These are phyloP conservation scores for Cataglyphis livida DNA, from an alignment of 2,888 invertebrate species.

Conservation along the genomic window DNA sequence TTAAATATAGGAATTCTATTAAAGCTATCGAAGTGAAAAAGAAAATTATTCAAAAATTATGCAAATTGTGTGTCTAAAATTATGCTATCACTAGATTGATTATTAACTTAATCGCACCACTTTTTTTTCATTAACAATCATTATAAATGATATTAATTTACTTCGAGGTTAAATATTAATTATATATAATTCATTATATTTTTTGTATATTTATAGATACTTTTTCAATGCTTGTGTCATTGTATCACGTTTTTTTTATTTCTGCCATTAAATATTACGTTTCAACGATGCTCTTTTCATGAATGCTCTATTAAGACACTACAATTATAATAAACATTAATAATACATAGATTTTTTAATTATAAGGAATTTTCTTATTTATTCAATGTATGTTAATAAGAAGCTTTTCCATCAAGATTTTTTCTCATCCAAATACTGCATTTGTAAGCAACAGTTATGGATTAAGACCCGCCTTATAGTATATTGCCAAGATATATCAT, in stretches of 20 bases:
- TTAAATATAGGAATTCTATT: conserved; percentile 22
- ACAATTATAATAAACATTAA: not conserved
- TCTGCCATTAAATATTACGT: not conserved
- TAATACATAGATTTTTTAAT: not conserved
- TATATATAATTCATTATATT: too few relatives aligned
- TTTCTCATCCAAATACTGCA: not conserved
- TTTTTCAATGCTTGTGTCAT: not conserved
- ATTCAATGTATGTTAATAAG: not conserved
- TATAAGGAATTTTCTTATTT: not conserved
- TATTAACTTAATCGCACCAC: not conserved
- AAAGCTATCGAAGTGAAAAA: not conserved
- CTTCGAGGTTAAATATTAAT: not conserved
- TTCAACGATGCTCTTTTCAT: not conserved
- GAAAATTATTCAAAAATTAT: conserved; percentile 22
- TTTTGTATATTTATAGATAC: too few relatives aligned
- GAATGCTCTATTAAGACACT: not conserved
- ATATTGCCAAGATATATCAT: conserved; percentile 11
- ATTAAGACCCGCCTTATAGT: not conserved
- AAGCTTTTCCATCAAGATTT: not conserved
- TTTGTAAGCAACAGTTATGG: not conserved
- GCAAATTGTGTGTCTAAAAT: not conserved
- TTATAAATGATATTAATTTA: not conserved
- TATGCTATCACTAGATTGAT: not conserved
- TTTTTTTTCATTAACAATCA: conserved; percentile 5
- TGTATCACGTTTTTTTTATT: not conserved